Conservation (phyloP, 1,140 invertebrate species). For the Drosophila kohkoa region DNA sequence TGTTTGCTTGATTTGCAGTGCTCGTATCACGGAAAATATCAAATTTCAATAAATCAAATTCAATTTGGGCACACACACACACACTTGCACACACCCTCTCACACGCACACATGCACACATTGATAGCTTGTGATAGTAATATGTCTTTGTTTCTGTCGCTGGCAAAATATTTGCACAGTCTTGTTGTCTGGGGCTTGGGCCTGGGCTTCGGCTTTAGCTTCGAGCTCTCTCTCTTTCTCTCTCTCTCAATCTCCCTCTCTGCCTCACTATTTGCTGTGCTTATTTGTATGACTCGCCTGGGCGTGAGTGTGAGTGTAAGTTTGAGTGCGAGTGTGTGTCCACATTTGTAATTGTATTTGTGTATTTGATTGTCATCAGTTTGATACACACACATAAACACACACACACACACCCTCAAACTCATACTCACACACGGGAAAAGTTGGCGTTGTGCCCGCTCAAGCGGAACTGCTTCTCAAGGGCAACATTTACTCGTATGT, state of each 20-base stretch:
- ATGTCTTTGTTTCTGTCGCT: slow-evolving; percentile 80
- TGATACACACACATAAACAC: slow-evolving; percentile 58
- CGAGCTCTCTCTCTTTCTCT: too few species aligned
- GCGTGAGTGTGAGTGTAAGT: slow-evolving; percentile 24
- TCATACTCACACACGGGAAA: slow-evolving; percentile 3
- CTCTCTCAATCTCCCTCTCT: background rate
- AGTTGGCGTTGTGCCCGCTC: slow-evolving; percentile 32
- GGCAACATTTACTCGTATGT: slow-evolving; percentile 71
- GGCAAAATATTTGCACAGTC: slow-evolving; percentile 80
- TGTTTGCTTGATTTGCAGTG: slow-evolving; percentile 80
- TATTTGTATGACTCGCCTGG: slow-evolving; percentile 72
- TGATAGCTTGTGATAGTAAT: slow-evolving; percentile 70
- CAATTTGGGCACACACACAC: slow-evolving; percentile 75
- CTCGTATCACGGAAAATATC: slow-evolving; percentile 83
- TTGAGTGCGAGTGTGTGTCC: slow-evolving; percentile 52
- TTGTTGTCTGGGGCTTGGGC: slow-evolving; percentile 58
- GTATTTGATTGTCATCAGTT: slow-evolving; percentile 81
- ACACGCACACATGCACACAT: slow-evolving; percentile 37
- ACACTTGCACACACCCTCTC: slow-evolving; percentile 21
- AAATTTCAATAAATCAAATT: slow-evolving; percentile 84
- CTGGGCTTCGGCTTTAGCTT: slow-evolving; percentile 15
- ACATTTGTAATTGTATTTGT: slow-evolving; percentile 82
- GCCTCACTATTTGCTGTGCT: slow-evolving; percentile 70
- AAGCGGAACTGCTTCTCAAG: slow-evolving; percentile 66
- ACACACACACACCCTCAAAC: slow-evolving; percentile 1